Evolutionary conservation across 1,140 invertebrate species (phyloP), one percentile per base, ranked within the genome.

Genomic region (Papilio xuthus): DNA sequence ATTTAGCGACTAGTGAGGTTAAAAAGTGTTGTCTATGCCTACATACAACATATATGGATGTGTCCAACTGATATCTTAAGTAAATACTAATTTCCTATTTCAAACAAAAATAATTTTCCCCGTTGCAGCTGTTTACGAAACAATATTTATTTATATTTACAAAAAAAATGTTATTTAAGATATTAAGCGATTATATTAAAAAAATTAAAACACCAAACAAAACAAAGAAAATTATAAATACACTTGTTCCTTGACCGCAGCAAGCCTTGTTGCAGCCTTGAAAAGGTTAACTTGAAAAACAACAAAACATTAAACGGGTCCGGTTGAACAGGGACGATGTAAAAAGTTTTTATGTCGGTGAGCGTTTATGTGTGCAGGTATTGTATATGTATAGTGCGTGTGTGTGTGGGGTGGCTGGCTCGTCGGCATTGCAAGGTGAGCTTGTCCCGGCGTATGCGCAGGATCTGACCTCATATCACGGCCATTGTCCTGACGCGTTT

Each of bases 401-500:
- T 81, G 82, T 80, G 80, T 84, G 77, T 77, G 80, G 80, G 83
- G 26, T 67, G 26, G 81, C 42, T 73, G 74, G 81, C 76, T 69
- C 78, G 84, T 86, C 87, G 90, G 84, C 90, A 92, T 91, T 92
- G 90, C 90, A 92, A 92, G 90, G 90, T 90, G 84, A 91, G 84
- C 84, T 60, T 74, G 87, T 84, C 37, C 32, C 50, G 73, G n/a
- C 41, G 56, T 79, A 67, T 32, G 23, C 41, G 23, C 71, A 70
- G 71, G 71, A 42, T 47, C 41, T 42, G 71, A 73, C 71, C 71
- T 73, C 71, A 42, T 26, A 73, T 73, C 71, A 73, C 71, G 71
- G 71, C 71, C 71, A 73, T 73, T 73, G 71, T 73, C 71, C 71
- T 42, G 71, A 42, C 71, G 41, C 41, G 41, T 44, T 42, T 71